These are phyloP conservation scores for Diachasma alloeum DNA, from an alignment of 1,140 invertebrate genomes.

Conservation along the genomic window DNA sequence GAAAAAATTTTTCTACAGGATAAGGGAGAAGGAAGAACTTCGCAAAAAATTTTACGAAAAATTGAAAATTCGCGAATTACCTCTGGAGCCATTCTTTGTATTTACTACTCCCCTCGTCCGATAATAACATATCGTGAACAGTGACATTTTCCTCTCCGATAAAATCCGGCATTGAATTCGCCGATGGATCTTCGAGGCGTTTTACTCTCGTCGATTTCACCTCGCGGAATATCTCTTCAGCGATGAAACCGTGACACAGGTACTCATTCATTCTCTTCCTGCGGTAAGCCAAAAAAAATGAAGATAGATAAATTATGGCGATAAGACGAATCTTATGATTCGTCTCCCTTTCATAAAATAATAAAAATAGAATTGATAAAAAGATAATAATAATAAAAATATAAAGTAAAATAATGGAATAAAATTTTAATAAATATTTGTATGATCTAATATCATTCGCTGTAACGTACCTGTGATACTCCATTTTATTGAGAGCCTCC, in stretches of 20 bases:
- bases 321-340: too few relatives aligned
- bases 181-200: slow-evolving; percentile 59
- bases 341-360: too few relatives aligned
- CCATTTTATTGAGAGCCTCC: slow-evolving; percentile 68
- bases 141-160: slow-evolving; percentile 48
- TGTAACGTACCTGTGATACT: slow-evolving; percentile 69
- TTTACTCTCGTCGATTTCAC: slow-evolving; percentile 63
- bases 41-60: too few relatives aligned
- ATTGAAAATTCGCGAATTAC: slow-evolving; percentile 61
- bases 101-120: slow-evolving; percentile 72
- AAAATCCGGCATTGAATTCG: slow-evolving; percentile 35
- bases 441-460: not conserved
- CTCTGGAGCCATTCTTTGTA: slow-evolving; percentile 76
- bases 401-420: too few relatives aligned
- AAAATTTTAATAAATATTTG: too few relatives aligned
- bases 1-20: too few relatives aligned
- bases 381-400: not conserved
- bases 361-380: not conserved
- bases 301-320: too few relatives aligned
- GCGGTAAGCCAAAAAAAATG: not conserved
- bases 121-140: slow-evolving; percentile 66
- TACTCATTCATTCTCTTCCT: slow-evolving; percentile 79
- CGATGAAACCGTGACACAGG: slow-evolving; percentile 74
- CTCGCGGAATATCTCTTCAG: slow-evolving; percentile 73
- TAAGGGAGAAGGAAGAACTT: too few relatives aligned